Evolutionary conservation across 1,140 invertebrate species (phyloP).

Genomic region (Atta texana): DNA sequence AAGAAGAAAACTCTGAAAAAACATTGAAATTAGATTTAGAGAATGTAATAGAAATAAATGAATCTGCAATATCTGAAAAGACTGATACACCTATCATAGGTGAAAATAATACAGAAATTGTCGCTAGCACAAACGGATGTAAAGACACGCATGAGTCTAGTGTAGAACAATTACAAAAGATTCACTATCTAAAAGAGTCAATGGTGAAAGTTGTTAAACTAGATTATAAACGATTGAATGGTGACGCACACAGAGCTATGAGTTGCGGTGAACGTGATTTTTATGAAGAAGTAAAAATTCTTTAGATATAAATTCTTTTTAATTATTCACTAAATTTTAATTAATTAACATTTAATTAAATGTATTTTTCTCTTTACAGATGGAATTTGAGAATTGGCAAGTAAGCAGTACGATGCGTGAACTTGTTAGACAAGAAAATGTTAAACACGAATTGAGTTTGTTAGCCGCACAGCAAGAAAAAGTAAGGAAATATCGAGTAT

Average conservation of each 20-base stretch:
- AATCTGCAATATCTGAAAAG: neutral
- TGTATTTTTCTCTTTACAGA: slow-evolving; percentile 70
- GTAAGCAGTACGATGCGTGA: slow-evolving; percentile 80
- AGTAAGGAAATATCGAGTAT: slow-evolving; percentile 68
- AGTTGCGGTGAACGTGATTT: slow-evolving; percentile 81
- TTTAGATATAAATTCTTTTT: neutral
- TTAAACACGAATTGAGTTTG: slow-evolving; percentile 81
- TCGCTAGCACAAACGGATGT: slow-evolving; percentile 29
- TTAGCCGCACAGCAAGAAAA: slow-evolving; percentile 83
- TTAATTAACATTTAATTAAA: neutral
- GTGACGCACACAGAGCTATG: slow-evolving; percentile 83
- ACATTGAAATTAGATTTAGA: slow-evolving; percentile 38
- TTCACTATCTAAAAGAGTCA: slow-evolving; percentile 36
- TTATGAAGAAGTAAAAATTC: slow-evolving; percentile 79
- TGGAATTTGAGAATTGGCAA: slow-evolving; percentile 83
- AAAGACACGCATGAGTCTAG: slow-evolving; percentile 49
- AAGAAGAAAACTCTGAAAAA: slow-evolving; percentile 10
- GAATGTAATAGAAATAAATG: slow-evolving; percentile 22
- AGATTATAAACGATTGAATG: slow-evolving; percentile 81
- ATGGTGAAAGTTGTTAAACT: slow-evolving; percentile 62
- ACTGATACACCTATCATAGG: neutral
- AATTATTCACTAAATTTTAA: neutral
- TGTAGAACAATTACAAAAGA: slow-evolving; percentile 16
- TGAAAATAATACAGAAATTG: neutral
- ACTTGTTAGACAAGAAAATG: slow-evolving; percentile 82